Evolutionary conservation across 2,888 invertebrate genomes (phyloP), one percentile per base, ranked within the genome.

Genomic region (Pimpla rufipes): DNA sequence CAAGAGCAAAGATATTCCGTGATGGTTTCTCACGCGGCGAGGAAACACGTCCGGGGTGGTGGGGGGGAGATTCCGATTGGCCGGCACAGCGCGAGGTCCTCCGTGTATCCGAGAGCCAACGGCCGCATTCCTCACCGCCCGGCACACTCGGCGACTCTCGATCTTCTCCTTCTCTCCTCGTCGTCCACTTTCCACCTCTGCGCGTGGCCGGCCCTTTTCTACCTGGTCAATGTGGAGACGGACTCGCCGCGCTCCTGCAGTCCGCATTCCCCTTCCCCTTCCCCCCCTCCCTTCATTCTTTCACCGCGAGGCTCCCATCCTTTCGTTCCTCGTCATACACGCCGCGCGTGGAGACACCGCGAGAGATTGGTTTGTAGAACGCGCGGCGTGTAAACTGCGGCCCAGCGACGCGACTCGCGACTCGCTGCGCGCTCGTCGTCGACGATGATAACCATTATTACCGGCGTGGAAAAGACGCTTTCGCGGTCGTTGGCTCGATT

Each of bases 61-160:
- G 29, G 29, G 29, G 29, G 29, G 5, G 85, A 84, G 86, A 89
- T 88, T 85, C 86, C 87, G 87, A 89, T 88, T 88, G 89, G 88
- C 85, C 85, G 88, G 87, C n/a, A n/a, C 29, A 29, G 29, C 29
- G 84, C 86, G 88, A 87, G 87, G 88, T 90, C 87, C 77, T 78
- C 77, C 80, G 80, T 77, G 40, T 64, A 70, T 73, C 62, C 77
- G 88, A 87, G 88, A 87, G 88, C 88, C 88, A 89, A 88, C 89
- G 89, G 88, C 86, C 87, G 87, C 90, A 90, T 90, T 89, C 89
- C 89, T 85, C 86, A 81, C 86, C 82, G 85, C 88, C 89, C 85
- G 80, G 83, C 83, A 71, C 73, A 77, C 79, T 76, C 79, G 76
- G 76, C 76, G 62, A 83, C 76, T 83, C 79, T 79, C 81, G 71